Percentiles rank a stretch among this genome's conserved stretches.
Conservation (phyloP, 2,113 vertebrate genomes). For the Phoxinus phoxinus region DNA sequence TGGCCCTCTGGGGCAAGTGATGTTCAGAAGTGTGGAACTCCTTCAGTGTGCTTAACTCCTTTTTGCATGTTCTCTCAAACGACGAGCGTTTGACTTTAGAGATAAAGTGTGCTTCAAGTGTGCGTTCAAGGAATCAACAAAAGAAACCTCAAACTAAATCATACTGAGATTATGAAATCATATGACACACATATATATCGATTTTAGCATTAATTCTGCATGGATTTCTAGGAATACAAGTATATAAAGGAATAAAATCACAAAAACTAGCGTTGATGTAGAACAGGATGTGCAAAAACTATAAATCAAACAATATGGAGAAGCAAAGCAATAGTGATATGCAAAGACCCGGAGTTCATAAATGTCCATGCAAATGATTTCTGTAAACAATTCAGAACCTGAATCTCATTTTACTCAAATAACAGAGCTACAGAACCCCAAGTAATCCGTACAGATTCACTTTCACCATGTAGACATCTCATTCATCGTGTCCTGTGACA, state of each 20-base stretch:
- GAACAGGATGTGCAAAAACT: background rate
- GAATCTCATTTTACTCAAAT: constrained; percentile 45
- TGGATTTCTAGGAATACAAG: background rate
- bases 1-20: background rate
- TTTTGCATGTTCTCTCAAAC: background rate
- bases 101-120: background rate
- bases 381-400: constrained; percentile 6
- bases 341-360: background rate
- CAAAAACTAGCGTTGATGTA: no score
- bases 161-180: background rate
- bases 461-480: constrained; percentile 9
- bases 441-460: constrained; percentile 42
- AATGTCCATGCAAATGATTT: constrained; percentile 11
- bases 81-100: background rate
- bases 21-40: background rate
- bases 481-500: constrained; percentile 1
- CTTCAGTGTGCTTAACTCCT: background rate
- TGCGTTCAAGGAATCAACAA: background rate
- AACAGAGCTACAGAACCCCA: constrained; percentile 12
- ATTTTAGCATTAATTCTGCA: background rate
- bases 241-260: background rate
- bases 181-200: background rate
- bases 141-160: background rate
- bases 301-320: background rate
- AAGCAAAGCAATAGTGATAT: background rate